Evolutionary conservation across 2,113 vertebrate species (phyloP).

Genomic region (Rhinichthys klamathensis): DNA sequence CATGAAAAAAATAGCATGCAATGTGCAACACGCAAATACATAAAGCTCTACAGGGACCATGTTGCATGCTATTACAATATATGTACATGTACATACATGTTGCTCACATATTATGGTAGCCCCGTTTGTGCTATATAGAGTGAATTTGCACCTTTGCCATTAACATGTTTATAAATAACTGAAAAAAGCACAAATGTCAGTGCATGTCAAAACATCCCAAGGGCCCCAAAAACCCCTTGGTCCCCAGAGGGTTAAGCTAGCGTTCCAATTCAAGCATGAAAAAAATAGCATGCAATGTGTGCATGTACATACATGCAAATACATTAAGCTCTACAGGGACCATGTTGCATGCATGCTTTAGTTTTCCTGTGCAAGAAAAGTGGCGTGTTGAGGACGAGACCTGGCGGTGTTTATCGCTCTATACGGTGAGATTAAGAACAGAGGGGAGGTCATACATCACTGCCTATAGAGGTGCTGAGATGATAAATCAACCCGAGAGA

Average conservation of each 20-base stretch:
- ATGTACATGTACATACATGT: too few species aligned
- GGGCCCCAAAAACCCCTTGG: too few species aligned
- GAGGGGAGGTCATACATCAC: conserved; percentile 29
- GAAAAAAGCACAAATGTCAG: too few species aligned
- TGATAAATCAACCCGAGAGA: conserved; percentile 42
- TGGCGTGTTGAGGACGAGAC: not conserved
- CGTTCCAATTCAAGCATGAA: not conserved
- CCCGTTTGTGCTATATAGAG: too few species aligned
- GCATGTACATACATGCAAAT: not conserved
- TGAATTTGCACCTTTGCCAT: too few species aligned
- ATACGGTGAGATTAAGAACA: conserved; percentile 44
- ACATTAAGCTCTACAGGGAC: not conserved
- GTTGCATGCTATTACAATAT: too few species aligned
- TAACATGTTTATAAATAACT: too few species aligned
- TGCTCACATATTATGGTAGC: too few species aligned
- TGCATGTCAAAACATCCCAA: too few species aligned
- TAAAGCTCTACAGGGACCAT: not conserved
- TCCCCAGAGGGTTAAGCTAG: not conserved
- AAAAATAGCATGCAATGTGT: not conserved
- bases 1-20: not conserved
- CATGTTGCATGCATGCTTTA: not conserved
- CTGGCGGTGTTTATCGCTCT: conserved; percentile 9
- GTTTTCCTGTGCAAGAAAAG: not conserved
- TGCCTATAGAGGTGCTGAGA: conserved; percentile 35
- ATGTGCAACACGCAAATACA: not conserved